Percentiles rank a stretch among this genome's conserved stretches.
phyloP scores from a whole-genome alignment of 1,140 invertebrate genomes.

The Drepana arcuata region DNA sequence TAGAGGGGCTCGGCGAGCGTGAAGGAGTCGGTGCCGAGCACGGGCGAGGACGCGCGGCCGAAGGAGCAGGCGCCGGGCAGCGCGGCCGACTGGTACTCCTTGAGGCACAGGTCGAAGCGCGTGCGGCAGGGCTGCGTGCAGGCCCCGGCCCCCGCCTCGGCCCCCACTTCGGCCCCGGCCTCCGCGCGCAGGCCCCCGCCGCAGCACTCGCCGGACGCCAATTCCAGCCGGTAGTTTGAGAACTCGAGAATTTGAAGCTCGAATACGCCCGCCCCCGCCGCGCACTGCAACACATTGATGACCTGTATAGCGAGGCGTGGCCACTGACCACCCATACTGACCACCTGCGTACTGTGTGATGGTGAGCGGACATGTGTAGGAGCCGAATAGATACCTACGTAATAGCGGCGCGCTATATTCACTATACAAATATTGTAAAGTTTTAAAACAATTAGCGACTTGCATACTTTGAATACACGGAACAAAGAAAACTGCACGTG shows the following conservation, averaged over 20 bases:
- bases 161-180: constrained; percentile 77
- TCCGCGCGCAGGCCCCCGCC: constrained; percentile 73
- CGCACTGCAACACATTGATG: constrained; percentile 74
- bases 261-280: constrained; percentile 87
- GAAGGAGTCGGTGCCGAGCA: constrained; percentile 90
- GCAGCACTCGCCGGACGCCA: constrained; percentile 87
- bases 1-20: constrained; percentile 84
- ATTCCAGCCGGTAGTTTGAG: constrained; percentile 87
- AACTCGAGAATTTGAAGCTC: constrained; percentile 93
- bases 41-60: constrained; percentile 87
- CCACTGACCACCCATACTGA: background rate
- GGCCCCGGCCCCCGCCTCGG: constrained; percentile 77
- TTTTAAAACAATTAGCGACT: background rate
- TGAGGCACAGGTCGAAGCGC: constrained; percentile 89
- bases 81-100: constrained; percentile 91
- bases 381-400: background rate
- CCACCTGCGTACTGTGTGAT: no score
- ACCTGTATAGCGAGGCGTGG: background rate
- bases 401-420: background rate
- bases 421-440: background rate
- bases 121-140: constrained; percentile 81
- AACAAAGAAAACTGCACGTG: no score
- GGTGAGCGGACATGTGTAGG: background rate
- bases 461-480: background rate
- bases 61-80: constrained; percentile 90